phyloP scores from a whole-genome alignment of 2,113 vertebrate genomes.

The Antidorcas marsupialis region DNA sequence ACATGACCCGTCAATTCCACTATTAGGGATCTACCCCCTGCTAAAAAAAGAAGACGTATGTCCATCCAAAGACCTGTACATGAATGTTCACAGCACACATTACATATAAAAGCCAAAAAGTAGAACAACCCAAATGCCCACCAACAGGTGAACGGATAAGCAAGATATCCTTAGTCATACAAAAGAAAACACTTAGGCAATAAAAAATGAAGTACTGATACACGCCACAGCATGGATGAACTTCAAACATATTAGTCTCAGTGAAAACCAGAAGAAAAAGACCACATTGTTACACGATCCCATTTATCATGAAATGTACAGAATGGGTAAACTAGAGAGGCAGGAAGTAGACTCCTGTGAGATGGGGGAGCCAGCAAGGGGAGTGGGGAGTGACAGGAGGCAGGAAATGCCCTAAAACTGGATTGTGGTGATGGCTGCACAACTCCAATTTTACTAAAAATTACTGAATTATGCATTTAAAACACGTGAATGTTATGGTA shows the following conservation, averaged over 20 bases:
- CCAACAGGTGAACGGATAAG: background rate
- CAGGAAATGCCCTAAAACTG: background rate
- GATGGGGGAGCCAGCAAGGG: background rate
- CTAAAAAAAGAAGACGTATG: background rate
- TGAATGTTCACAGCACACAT: background rate
- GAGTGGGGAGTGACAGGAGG: background rate
- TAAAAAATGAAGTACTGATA: background rate
- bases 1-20: background rate
- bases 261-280: background rate
- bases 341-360: background rate
- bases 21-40: background rate
- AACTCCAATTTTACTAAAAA: background rate
- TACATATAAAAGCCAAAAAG: background rate
- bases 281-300: background rate
- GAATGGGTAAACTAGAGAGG: background rate
- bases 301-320: background rate
- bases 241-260: background rate
- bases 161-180: background rate
- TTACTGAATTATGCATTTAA: background rate
- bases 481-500: background rate
- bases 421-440: background rate
- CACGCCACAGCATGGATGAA: background rate
- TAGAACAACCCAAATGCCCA: background rate
- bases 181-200: background rate
- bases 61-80: background rate